Evolutionary conservation across 2,797 vertebrate genomes (phyloP).

Genomic region (Propithecus deckenii): DNA sequence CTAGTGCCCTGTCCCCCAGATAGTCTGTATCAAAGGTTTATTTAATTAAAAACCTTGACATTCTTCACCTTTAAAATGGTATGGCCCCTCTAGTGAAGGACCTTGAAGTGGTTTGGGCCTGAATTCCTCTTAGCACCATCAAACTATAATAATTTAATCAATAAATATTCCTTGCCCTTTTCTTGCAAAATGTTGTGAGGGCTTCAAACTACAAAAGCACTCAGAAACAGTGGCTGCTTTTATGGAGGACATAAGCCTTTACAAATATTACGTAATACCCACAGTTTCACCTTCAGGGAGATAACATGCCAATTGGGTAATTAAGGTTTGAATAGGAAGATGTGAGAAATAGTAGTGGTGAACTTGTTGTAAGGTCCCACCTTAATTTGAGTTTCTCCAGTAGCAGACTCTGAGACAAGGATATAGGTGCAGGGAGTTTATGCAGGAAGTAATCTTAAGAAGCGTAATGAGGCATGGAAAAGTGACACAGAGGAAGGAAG

Average conservation of each 20-base stretch:
- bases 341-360: background rate
- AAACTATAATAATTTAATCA: background rate
- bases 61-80: background rate
- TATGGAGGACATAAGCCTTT: background rate
- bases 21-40: background rate
- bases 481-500: background rate
- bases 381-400: background rate
- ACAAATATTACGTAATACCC: background rate
- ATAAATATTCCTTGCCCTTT: background rate
- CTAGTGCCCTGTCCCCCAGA: background rate
- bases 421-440: background rate
- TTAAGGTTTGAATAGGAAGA: background rate
- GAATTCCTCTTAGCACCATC: background rate
- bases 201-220: background rate
- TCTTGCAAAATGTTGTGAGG: background rate
- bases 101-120: background rate
- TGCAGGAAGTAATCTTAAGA: background rate
- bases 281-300: background rate
- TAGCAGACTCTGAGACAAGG: background rate
- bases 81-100: background rate
- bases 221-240: background rate
- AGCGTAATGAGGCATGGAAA: background rate
- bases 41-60: background rate
- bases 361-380: background rate
- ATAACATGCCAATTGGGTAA: background rate